These are phyloP conservation scores for Exocentrus adspersus DNA, from an alignment of 2,888 invertebrate genomes.

Conservation along the genomic window DNA sequence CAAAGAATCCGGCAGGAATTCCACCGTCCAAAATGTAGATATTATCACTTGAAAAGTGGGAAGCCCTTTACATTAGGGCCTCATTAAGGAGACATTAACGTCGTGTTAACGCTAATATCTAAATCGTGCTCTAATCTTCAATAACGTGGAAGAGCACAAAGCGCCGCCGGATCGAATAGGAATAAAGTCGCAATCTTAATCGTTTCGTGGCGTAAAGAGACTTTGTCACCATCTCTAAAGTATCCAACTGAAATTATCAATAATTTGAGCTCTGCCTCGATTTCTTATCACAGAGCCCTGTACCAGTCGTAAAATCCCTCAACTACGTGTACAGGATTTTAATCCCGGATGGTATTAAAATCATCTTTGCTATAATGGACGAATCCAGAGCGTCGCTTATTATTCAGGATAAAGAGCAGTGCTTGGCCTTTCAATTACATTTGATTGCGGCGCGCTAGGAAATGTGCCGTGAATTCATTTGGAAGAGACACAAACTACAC, in stretches of 20 bases:
- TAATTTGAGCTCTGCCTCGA: too few relatives aligned
- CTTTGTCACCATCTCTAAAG: too few relatives aligned
- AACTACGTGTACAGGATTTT: slow-evolving; percentile 17
- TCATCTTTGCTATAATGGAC: slow-evolving; percentile 1
- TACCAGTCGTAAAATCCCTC: too few relatives aligned
- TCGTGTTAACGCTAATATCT: slow-evolving; percentile 19
- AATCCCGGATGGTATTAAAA: slow-evolving; percentile 15
- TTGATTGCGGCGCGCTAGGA: neutral
- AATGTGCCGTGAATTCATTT: too few relatives aligned
- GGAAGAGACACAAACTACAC: too few relatives aligned
- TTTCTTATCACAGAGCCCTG: too few relatives aligned
- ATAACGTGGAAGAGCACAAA: slow-evolving; percentile 33
- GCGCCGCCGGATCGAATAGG: slow-evolving; percentile 44
- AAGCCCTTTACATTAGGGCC: neutral
- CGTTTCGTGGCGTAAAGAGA: slow-evolving; percentile 54
- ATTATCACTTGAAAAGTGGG: neutral
- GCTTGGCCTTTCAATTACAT: neutral
- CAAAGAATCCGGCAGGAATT: slow-evolving; percentile 3
- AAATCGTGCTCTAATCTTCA: slow-evolving; percentile 48
- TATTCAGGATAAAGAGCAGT: neutral
- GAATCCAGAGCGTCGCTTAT: slow-evolving; percentile 2
- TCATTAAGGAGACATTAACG: slow-evolving; percentile 24
- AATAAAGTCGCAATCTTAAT: slow-evolving; percentile 48
- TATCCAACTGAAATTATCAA: too few relatives aligned
- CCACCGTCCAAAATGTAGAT: slow-evolving; percentile 1